Percentiles rank a stretch among this genome's conserved stretches.
Conservation (phyloP, 2,888 invertebrate genomes). For the Netelia melanura region DNA sequence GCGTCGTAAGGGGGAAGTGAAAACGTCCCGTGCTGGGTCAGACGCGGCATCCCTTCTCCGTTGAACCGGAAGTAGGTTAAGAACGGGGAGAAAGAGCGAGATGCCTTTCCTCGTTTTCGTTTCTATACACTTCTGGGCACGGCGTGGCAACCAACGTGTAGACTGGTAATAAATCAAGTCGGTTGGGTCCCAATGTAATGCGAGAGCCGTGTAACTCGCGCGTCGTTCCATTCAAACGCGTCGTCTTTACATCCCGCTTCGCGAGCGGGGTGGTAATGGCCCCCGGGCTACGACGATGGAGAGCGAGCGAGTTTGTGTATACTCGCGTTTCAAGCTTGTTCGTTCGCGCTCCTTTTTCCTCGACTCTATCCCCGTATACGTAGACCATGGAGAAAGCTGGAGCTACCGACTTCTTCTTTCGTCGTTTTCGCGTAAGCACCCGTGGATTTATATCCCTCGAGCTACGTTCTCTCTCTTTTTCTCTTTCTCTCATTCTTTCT, state of each 20-base stretch:
- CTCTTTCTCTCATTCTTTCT: slow-evolving; percentile 1
- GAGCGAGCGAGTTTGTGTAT: slow-evolving; percentile 71
- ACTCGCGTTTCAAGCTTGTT: slow-evolving; percentile 76
- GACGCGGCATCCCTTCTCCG: slow-evolving; percentile 45
- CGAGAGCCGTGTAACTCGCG: slow-evolving; percentile 75
- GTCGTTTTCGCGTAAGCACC: slow-evolving; percentile 59
- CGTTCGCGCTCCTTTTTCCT: slow-evolving; percentile 66
- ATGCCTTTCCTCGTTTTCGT: slow-evolving; percentile 39
- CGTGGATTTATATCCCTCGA: slow-evolving; percentile 60
- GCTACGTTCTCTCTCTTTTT: slow-evolving; percentile 10
- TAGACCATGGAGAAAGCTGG: slow-evolving; percentile 42
- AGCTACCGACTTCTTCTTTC: slow-evolving; percentile 65
- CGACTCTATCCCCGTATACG: slow-evolving; percentile 17
- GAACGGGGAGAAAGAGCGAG: slow-evolving; percentile 37
- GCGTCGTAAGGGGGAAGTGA: slow-evolving; percentile 42
- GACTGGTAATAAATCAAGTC: slow-evolving; percentile 78
- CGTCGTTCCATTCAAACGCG: slow-evolving; percentile 78
- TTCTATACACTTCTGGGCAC: slow-evolving; percentile 32
- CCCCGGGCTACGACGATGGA: slow-evolving; percentile 67
- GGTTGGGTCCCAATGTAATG: slow-evolving; percentile 75
- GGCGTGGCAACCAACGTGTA: slow-evolving; percentile 29
- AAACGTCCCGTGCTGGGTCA: slow-evolving; percentile 55
- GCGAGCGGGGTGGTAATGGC: slow-evolving; percentile 77
- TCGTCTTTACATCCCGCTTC: slow-evolving; percentile 75
- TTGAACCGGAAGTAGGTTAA: slow-evolving; percentile 67